These are phyloP conservation scores for Lasioglossum pauxillum DNA, from an alignment of 2,888 invertebrate species.

Conservation along the genomic window DNA sequence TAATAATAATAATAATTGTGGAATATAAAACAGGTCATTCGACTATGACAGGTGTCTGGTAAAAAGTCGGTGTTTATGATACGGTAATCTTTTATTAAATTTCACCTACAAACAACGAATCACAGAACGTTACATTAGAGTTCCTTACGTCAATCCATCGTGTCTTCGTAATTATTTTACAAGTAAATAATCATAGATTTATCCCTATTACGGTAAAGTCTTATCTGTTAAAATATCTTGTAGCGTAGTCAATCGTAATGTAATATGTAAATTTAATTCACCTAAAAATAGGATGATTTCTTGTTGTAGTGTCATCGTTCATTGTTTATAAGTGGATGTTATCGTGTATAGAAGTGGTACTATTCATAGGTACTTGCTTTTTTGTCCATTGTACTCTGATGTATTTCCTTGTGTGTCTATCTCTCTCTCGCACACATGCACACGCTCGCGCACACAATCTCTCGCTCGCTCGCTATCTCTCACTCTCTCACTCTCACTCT, in stretches of 20 bases:
- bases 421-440: conserved; percentile 12
- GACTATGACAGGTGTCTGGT: neutral
- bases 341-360: conserved; percentile 80
- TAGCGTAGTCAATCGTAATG: conserved; percentile 83
- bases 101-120: conserved; percentile 85
- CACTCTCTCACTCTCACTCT: conserved; percentile 31
- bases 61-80: conserved; percentile 71
- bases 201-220: conserved; percentile 83
- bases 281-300: conserved; percentile 83
- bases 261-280: conserved; percentile 82
- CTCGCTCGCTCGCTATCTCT: conserved; percentile 33
- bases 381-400: conserved; percentile 82
- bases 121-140: conserved; percentile 85
- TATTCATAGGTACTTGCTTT: conserved; percentile 80
- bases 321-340: conserved; percentile 79
- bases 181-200: conserved; percentile 83
- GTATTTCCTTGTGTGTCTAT: conserved; percentile 53
- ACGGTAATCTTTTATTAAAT: conserved; percentile 84
- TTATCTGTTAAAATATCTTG: conserved; percentile 83
- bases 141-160: conserved; percentile 84
- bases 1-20: neutral
- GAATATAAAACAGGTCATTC: neutral
- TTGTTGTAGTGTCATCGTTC: conserved; percentile 76
- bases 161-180: conserved; percentile 83
- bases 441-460: neutral